Conservation (phyloP, 2,888 invertebrate genomes). For the Pyrochroa serraticornis region DNA sequence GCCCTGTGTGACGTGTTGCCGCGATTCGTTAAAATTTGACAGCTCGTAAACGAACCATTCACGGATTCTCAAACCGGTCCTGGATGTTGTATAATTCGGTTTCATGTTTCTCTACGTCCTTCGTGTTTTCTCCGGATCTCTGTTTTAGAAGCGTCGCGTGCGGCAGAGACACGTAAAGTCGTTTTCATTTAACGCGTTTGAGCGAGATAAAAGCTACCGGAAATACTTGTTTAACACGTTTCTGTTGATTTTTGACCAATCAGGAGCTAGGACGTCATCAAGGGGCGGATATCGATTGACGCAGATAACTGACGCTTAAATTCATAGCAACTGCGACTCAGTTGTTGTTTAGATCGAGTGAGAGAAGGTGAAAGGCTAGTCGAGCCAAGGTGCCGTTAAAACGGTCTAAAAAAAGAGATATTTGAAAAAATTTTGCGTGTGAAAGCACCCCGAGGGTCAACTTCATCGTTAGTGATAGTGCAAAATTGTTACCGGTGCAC, state of each 20-base stretch:
- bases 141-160: conserved; percentile 17
- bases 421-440: conserved; percentile 4
- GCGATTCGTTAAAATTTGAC: too few species aligned
- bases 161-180: conserved; percentile 6
- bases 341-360: conserved; percentile 25
- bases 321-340: neutral
- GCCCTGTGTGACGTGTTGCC: too few species aligned
- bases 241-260: conserved; percentile 13
- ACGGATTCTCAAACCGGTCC: conserved; percentile 7
- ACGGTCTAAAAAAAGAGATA: conserved; percentile 3
- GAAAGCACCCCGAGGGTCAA: conserved; percentile 24
- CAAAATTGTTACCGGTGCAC: conserved; percentile 21
- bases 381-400: conserved; percentile 9
- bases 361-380: conserved; percentile 19
- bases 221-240: neutral
- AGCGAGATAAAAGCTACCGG: neutral
- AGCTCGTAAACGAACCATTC: too few species aligned
- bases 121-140: conserved; percentile 16
- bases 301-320: conserved; percentile 22
- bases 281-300: conserved; percentile 21
- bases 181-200: neutral
- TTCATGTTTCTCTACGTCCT: conserved; percentile 15
- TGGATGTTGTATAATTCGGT: neutral
- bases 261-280: neutral
- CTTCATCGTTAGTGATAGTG: conserved; percentile 39